phyloP scores from a whole-genome alignment of 1,140 invertebrate species.

The Microplitis mediator region DNA sequence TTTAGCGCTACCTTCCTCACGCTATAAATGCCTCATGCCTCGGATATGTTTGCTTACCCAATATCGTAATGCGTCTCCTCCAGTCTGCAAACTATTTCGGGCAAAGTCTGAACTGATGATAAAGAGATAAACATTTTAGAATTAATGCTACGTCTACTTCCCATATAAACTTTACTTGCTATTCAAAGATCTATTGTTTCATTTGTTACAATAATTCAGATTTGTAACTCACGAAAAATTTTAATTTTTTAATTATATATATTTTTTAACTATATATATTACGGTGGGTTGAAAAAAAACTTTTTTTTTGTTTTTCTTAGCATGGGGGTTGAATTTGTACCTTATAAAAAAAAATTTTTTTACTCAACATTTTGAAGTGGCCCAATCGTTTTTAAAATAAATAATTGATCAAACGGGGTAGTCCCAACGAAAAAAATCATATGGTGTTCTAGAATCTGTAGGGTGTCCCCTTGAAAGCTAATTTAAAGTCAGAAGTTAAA shows the following conservation, averaged over 20 bases:
- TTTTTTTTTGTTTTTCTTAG: no score
- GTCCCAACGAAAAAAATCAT: no score
- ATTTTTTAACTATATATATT: constrained; percentile 21
- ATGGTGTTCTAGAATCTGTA: no score
- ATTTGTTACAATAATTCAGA: no score
- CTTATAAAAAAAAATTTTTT: no score
- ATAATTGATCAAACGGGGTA: no score
- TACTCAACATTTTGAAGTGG: no score
- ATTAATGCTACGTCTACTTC: constrained; percentile 44
- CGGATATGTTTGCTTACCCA: neutral
- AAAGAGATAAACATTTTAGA: constrained; percentile 13
- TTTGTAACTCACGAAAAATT: neutral
- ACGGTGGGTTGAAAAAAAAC: no score
- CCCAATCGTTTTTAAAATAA: no score
- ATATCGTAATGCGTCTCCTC: constrained; percentile 1
- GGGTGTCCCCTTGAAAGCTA: no score
- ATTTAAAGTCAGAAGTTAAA: no score
- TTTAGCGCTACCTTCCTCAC: constrained; percentile 21
- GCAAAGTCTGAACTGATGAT: constrained; percentile 36
- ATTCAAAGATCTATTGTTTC: neutral
- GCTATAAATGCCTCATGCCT: neutral
- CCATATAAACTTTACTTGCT: constrained; percentile 32
- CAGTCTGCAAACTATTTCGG: constrained; percentile 16
- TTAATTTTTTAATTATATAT: neutral
- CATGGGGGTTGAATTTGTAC: no score